These are phyloP conservation scores for Sitta carolinensis DNA, from an alignment of 2,797 vertebrate genomes.

Conservation along the genomic window DNA sequence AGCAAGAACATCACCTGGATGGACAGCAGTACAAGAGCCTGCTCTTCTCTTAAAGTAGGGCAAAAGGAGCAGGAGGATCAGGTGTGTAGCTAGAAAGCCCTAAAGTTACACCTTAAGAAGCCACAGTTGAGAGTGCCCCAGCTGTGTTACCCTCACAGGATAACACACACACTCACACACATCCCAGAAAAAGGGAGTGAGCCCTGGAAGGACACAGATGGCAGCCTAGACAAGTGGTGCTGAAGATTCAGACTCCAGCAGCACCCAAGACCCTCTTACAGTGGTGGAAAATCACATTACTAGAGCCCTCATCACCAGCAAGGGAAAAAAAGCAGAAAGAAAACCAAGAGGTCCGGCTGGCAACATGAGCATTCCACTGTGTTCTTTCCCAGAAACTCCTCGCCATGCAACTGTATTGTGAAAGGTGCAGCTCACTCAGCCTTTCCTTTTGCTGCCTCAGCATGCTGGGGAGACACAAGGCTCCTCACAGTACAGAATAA, in stretches of 20 bases:
- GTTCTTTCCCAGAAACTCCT: background rate
- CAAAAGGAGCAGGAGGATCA: background rate
- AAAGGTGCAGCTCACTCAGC: background rate
- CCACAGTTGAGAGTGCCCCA: accelerated
- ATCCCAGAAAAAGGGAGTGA: background rate
- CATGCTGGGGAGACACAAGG: background rate
- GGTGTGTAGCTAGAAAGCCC: background rate
- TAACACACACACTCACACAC: background rate
- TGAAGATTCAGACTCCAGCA: background rate
- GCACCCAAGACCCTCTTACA: background rate
- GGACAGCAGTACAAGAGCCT: background rate
- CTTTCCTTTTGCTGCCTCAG: background rate
- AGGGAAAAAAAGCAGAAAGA: background rate
- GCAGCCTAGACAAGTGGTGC: background rate
- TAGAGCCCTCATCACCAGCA: background rate
- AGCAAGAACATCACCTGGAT: background rate
- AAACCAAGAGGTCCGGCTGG: background rate
- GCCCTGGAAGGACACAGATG: background rate
- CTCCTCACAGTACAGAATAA: background rate
- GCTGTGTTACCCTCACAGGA: background rate
- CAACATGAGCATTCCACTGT: accelerated
- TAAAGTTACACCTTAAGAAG: background rate
- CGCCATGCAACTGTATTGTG: background rate
- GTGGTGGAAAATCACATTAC: accelerated
- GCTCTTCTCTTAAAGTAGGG: background rate